Conservation (phyloP, 2,113 vertebrate genomes). For the Oryzias curvinotus region DNA sequence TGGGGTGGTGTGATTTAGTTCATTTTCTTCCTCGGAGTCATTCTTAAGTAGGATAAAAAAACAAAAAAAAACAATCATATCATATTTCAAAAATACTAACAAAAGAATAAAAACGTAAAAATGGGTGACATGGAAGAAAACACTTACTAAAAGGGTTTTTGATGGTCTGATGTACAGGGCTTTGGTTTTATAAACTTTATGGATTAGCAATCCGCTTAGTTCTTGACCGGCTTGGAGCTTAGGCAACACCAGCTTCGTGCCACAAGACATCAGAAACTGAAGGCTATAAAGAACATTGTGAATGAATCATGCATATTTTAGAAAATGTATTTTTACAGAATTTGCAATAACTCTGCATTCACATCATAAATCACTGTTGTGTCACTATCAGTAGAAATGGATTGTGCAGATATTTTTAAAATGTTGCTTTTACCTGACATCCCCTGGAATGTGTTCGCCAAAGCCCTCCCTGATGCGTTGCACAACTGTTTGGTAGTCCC, state of each 20-base stretch:
- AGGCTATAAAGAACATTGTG: too few species aligned
- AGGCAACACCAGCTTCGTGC: not conserved
- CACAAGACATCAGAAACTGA: not conserved
- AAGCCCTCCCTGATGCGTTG: too few species aligned
- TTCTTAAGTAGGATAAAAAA: not conserved
- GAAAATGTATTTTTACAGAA: too few species aligned
- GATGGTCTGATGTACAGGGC: not conserved
- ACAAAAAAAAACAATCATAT: not conserved
- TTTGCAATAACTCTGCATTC: too few species aligned
- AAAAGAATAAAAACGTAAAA: not conserved
- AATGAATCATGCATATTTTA: too few species aligned
- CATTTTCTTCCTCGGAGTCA: conserved; percentile 1
- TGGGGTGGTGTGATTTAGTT: not conserved
- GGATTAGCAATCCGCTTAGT: not conserved
- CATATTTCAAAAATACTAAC: too few species aligned
- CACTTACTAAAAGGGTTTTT: not conserved
- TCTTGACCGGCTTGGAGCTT: not conserved
- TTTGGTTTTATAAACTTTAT: conserved; percentile 1
- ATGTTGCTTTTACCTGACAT: too few species aligned
- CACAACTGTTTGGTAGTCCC: too few species aligned
- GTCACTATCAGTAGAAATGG: too few species aligned
- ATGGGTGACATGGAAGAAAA: not conserved
- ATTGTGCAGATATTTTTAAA: too few species aligned
- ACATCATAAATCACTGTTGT: too few species aligned
- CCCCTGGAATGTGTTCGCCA: too few species aligned